phyloP scores from a whole-genome alignment of 2,113 vertebrate species.

The Mastomys coucha region DNA sequence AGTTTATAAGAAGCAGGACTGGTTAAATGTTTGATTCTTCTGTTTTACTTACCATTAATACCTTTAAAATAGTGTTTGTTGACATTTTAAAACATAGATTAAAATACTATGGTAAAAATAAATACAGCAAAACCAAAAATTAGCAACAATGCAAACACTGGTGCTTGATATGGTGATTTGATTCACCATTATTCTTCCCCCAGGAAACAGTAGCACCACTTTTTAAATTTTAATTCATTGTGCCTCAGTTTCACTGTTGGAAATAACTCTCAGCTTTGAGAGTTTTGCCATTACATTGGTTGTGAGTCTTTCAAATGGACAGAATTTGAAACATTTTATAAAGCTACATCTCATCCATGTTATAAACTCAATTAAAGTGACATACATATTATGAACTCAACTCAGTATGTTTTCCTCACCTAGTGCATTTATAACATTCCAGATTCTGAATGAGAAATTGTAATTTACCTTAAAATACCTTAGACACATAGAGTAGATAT shows the following conservation, averaged over 20 bases:
- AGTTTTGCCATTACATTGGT: neutral
- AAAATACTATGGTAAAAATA: no score
- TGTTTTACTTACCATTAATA: neutral
- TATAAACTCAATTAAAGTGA: neutral
- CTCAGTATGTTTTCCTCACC: neutral
- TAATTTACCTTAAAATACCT: neutral
- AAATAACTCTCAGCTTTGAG: neutral
- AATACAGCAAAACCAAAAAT: neutral
- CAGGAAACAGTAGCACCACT: neutral
- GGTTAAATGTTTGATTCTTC: neutral
- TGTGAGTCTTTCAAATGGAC: neutral
- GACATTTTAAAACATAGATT: neutral
- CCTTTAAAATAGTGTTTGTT: neutral
- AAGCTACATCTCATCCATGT: neutral
- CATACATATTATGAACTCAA: neutral
- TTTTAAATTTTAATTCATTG: neutral
- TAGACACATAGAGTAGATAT: neutral
- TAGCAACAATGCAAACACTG: no score
- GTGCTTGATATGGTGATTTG: neutral
- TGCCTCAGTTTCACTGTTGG: neutral
- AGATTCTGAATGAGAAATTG: neutral
- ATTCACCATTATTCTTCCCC: neutral
- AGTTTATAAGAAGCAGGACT: neutral
- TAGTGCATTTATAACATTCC: neutral
- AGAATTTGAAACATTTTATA: neutral